phyloP scores from a whole-genome alignment of 2,888 invertebrate genomes.

The Stenodera caucasica region DNA sequence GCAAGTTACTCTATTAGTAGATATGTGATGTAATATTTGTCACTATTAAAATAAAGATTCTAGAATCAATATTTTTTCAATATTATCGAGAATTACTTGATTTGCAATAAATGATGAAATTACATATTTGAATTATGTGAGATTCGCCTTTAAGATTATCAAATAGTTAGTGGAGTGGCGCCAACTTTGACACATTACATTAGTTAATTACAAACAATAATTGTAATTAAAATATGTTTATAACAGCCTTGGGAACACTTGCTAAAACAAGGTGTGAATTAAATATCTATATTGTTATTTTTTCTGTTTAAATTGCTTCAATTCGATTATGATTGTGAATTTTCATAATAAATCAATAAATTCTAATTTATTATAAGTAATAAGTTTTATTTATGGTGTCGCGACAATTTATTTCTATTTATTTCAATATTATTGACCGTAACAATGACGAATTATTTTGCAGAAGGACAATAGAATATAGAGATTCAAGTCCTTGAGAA shows the following conservation, averaged over 20 bases:
- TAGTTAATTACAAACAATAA: slow-evolving; percentile 9
- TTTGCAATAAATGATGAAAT: neutral
- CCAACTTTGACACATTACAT: slow-evolving; percentile 9
- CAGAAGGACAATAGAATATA: neutral
- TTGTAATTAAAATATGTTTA: neutral
- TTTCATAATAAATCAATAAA: too few species aligned
- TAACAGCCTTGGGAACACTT: slow-evolving; percentile 6
- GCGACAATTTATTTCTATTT: neutral
- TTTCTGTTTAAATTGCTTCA: too few species aligned
- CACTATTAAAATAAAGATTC: too few species aligned
- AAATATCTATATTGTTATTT: too few species aligned
- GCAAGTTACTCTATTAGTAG: too few species aligned
- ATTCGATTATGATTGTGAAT: too few species aligned
- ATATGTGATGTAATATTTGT: too few species aligned
- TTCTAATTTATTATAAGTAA: too few species aligned
- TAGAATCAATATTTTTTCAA: too few species aligned
- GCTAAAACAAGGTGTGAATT: neutral
- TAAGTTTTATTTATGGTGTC: neutral
- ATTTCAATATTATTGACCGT: neutral
- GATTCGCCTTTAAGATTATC: too few species aligned
- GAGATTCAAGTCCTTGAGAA: too few species aligned
- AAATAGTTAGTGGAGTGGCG: slow-evolving; percentile 3
- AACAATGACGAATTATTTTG: neutral
- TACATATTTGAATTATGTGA: neutral
- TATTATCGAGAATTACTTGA: too few species aligned